Base-by-base conservation (phyloP, 2,888 invertebrate species). In the Dorcus hopei region DNA sequence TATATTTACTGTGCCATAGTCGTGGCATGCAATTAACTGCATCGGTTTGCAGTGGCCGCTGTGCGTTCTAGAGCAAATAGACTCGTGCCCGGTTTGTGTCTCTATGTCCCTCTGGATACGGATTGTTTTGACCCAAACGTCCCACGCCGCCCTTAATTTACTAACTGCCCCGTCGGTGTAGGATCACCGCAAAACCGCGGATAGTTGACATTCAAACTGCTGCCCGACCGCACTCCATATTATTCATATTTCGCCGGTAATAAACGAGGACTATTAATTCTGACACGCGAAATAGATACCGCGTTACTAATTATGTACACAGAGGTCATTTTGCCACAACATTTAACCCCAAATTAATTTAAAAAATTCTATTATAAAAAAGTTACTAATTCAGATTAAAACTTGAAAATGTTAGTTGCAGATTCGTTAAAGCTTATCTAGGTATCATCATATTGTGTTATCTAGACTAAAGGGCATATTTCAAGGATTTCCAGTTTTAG, bases 21-120 rank as follows among this genome's bases (percentile, higher is more conserved):
- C 64, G 70, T 70, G 70, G 68, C 69, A 72, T 74, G 74, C 75
- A 75, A 74, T 76, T 76, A 76, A 74, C 74, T 74, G 76, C 75
- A 74, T 70, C 73, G 72, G 69, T 69, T 70, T 72, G 71, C 73
- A 71, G 68, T 70, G 66, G 68, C 68, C 68, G 67, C 54, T 47
- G 49, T 48, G 41, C 49, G 53, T 52, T 58, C 49, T 52, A 55
- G 55, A 40, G 60, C 49, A 60, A 60, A 60, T 60, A 57, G 52
- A 41, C 49, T 57, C 50, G 45, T 3, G 55, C 52, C 45, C 43
- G 56, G 57, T 60, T 60, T 60, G 54, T 57, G 48, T 60, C 54
- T 53, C 40, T 54, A 50, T 57, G 43, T 59, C 48, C 55, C 49
- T 51, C 52, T 55, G 52, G 53, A 53, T 53, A 58, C 52, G 52